Percentiles rank a stretch among this genome's conserved stretches.
phyloP scores from a whole-genome alignment of 1,140 invertebrate species.

The Drosophila kepulauana region DNA sequence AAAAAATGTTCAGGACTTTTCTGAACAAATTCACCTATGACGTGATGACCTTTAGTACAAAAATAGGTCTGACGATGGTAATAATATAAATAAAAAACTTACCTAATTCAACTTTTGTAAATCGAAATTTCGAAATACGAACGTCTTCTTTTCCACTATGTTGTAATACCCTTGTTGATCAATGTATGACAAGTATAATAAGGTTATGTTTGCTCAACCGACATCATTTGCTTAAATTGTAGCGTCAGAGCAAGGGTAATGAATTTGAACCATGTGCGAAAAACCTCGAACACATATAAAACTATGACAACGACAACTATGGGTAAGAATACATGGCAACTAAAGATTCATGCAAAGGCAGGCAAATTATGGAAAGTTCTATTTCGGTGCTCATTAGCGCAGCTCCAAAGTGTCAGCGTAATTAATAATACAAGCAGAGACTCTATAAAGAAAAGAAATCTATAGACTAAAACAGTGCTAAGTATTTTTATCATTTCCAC shows the following conservation, averaged over 20 bases:
- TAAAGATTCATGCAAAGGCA: slow-evolving; percentile 25
- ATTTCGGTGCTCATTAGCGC: slow-evolving; percentile 76
- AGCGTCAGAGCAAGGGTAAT: slow-evolving; percentile 13
- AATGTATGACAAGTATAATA: slow-evolving; percentile 19
- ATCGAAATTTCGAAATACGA: too few species aligned
- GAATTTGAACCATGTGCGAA: background rate
- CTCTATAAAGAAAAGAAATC: slow-evolving; percentile 26
- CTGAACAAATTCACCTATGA: too few species aligned
- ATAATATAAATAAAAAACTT: too few species aligned
- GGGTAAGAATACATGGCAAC: background rate
- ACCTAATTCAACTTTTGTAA: too few species aligned
- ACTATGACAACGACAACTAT: background rate
- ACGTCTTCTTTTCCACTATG: too few species aligned
- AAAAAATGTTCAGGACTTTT: too few species aligned
- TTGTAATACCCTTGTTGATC: too few species aligned
- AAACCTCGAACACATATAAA: slow-evolving; percentile 48
- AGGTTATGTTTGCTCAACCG: slow-evolving; percentile 73
- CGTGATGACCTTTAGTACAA: too few species aligned
- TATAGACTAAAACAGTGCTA: slow-evolving; percentile 47
- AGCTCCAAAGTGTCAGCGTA: slow-evolving; percentile 68
- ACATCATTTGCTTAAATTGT: slow-evolving; percentile 78
- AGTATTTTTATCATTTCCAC: slow-evolving; percentile 70
- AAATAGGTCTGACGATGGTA: too few species aligned
- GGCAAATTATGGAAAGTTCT: slow-evolving; percentile 70
- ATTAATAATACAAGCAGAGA: slow-evolving; percentile 65